Evolutionary conservation across 2,888 invertebrate species (phyloP).

Genomic region (Eupithecia pulchellata): DNA sequence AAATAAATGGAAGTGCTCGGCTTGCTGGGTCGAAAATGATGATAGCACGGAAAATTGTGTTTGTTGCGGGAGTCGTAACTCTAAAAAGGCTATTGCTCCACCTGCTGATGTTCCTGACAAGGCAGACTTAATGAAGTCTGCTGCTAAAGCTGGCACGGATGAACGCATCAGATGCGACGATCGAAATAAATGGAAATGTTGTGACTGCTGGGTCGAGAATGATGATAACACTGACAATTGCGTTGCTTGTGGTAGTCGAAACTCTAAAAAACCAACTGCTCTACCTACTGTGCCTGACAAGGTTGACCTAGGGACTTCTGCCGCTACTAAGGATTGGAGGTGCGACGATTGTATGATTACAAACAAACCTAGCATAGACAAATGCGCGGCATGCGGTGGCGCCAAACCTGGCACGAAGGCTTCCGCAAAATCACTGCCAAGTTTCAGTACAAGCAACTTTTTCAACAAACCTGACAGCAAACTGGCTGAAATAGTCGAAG

Average conservation of each 20-base stretch:
- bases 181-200: conserved; percentile 63
- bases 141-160: background rate
- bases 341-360: conserved; percentile 62
- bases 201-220: conserved; percentile 64
- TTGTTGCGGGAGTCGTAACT: conserved; percentile 58
- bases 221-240: conserved; percentile 55
- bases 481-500: conserved; percentile 53
- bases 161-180: background rate
- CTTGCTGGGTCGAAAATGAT: conserved; percentile 64
- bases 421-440: conserved; percentile 18
- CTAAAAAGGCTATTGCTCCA: conserved; percentile 18
- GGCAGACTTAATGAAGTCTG: background rate
- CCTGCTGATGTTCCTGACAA: background rate
- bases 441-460: conserved; percentile 18
- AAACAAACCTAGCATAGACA: conserved; percentile 57
- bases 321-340: conserved; percentile 49
- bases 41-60: conserved; percentile 54
- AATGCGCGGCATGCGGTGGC: conserved; percentile 65
- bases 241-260: conserved; percentile 57
- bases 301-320: background rate
- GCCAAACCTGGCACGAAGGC: conserved; percentile 49
- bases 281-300: background rate
- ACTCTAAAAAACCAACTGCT: conserved; percentile 34
- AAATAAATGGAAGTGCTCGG: conserved; percentile 63
- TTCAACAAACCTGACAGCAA: conserved; percentile 44